Percentiles rank a stretch among this genome's conserved stretches.
These are phyloP conservation scores for Agriopis marginaria DNA, from an alignment of 2,888 invertebrate species.

Conservation along the genomic window DNA sequence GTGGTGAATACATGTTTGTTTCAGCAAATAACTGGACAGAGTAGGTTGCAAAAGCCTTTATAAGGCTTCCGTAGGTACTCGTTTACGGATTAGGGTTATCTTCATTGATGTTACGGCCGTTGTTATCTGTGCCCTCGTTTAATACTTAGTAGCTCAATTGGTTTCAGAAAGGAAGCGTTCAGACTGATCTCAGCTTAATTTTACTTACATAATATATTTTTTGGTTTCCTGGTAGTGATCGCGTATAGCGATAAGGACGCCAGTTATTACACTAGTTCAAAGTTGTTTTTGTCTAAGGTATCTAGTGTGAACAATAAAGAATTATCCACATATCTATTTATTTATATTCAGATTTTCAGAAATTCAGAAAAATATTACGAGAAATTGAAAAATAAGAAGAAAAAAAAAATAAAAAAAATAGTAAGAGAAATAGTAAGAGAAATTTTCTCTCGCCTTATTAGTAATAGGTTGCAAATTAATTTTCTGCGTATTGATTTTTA, in stretches of 20 bases:
- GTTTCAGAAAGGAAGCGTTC: slow-evolving; percentile 19
- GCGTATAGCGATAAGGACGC: neutral
- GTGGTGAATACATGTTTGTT: slow-evolving; percentile 38
- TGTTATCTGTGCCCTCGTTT: slow-evolving; percentile 44
- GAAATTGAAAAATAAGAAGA: too few relatives aligned
- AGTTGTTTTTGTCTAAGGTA: too few relatives aligned
- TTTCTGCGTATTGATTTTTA: too few relatives aligned
- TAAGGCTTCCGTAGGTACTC: slow-evolving; percentile 28
- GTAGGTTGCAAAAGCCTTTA: slow-evolving; percentile 24
- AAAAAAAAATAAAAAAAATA: too few relatives aligned
- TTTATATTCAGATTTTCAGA: too few relatives aligned
- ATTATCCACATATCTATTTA: too few relatives aligned
- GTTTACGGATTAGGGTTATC: slow-evolving; percentile 56
- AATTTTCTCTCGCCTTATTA: too few relatives aligned
- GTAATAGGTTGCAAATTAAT: too few relatives aligned
- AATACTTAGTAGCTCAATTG: slow-evolving; percentile 36
- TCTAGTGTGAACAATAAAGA: too few relatives aligned
- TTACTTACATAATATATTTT: too few relatives aligned
- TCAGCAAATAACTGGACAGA: slow-evolving; percentile 20
- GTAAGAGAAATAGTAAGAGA: too few relatives aligned
- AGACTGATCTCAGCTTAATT: slow-evolving; percentile 7
- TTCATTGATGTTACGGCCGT: slow-evolving; percentile 38
- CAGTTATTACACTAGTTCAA: neutral
- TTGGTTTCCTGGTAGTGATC: neutral
- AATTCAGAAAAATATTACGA: too few relatives aligned